A percentile compares a stretch with the other conserved stretches of the same genome.
phyloP scores from a whole-genome alignment of 1,140 invertebrate genomes.

The Babylonia areolata region DNA sequence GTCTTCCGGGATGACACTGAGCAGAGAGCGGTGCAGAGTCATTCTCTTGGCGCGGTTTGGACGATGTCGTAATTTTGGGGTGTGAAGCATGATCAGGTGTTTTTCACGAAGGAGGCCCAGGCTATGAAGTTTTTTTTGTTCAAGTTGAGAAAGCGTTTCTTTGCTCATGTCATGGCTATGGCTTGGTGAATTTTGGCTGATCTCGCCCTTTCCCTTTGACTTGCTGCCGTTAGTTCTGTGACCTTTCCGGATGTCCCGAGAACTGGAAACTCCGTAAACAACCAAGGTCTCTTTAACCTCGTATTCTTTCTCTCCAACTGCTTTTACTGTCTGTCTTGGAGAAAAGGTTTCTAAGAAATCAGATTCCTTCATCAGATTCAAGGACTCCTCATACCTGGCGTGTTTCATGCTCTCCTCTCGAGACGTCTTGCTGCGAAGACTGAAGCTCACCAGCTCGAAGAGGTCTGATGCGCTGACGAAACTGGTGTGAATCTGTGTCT shows the following conservation, averaged over 20 bases:
- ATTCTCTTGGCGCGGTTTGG: constrained; percentile 55
- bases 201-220: neutral
- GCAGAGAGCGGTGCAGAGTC: constrained; percentile 44
- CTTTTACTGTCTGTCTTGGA: neutral
- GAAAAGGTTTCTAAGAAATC: neutral
- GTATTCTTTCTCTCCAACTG: neutral
- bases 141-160: neutral
- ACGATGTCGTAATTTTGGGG: constrained; percentile 24
- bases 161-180: neutral
- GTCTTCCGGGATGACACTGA: constrained; percentile 50
- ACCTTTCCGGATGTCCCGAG: neutral
- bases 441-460: constrained; percentile 54
- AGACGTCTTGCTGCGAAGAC: constrained; percentile 47
- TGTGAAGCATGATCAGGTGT: neutral
- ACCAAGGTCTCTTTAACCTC: neutral
- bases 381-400: constrained; percentile 13
- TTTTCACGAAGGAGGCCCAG: neutral
- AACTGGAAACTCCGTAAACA: neutral
- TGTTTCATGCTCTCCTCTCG: neutral
- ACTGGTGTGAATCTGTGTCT: constrained; percentile 45
- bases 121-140: neutral
- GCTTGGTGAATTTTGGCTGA: neutral
- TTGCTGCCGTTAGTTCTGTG: neutral
- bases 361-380: neutral
- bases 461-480: constrained; percentile 56